phyloP scores from a whole-genome alignment of 2,888 invertebrate genomes.

The Rhodophaea formosa region DNA sequence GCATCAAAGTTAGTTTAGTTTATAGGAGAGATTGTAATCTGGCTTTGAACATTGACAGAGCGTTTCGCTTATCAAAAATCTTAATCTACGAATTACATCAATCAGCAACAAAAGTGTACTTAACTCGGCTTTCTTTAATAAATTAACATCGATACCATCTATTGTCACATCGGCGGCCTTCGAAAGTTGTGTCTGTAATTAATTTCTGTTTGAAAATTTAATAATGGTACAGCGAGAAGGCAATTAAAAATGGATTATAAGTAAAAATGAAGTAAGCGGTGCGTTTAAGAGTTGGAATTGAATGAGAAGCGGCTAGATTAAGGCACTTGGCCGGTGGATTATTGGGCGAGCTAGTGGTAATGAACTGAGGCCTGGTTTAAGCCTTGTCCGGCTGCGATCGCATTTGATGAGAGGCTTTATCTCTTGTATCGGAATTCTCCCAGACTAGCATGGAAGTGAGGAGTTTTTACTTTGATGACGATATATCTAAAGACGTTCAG shows the following conservation, averaged over 20 bases:
- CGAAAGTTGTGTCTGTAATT: constrained; percentile 66
- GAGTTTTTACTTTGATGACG: too few relatives aligned
- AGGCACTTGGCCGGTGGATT: constrained; percentile 72
- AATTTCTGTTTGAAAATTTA: constrained; percentile 71
- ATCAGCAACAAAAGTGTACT: constrained; percentile 53
- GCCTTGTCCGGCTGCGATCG: constrained; percentile 75
- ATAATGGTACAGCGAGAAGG: constrained; percentile 60
- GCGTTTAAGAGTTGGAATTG: constrained; percentile 72
- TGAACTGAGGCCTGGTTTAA: constrained; percentile 75
- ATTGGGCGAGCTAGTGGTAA: constrained; percentile 74
- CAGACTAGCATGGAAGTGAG: constrained; percentile 38
- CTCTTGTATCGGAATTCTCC: constrained; percentile 48
- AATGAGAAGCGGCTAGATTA: constrained; percentile 72
- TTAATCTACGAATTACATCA: constrained; percentile 51
- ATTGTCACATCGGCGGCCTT: constrained; percentile 67
- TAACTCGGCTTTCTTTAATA: constrained; percentile 60
- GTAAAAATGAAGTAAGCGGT: constrained; percentile 73
- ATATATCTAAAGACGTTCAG: too few relatives aligned
- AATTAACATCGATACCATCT: constrained; percentile 73
- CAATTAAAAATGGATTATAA: constrained; percentile 79
- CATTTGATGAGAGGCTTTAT: constrained; percentile 78
- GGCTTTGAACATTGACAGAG: constrained; percentile 32
- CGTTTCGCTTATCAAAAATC: constrained; percentile 40
- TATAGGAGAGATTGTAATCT: constrained; percentile 28
- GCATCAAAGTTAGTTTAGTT: constrained; percentile 15